A percentile compares a stretch with the other conserved stretches of the same genome.
phyloP scores from a whole-genome alignment of 1,140 invertebrate genomes.

The Drosophila nannoptera region DNA sequence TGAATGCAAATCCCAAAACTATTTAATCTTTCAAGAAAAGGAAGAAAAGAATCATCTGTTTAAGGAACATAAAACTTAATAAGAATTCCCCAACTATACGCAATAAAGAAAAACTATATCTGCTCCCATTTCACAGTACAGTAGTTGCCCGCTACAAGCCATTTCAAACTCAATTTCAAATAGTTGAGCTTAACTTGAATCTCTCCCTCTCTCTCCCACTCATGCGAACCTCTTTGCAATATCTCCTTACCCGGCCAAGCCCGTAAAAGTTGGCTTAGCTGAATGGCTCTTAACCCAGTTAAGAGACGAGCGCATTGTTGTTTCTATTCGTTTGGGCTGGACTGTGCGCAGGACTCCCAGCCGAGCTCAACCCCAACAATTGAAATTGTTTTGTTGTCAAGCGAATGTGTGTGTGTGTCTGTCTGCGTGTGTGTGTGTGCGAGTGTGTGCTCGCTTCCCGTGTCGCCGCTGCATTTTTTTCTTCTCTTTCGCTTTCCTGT shows the following conservation, averaged over 20 bases:
- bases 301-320: slow-evolving; percentile 23
- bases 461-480: slow-evolving; percentile 59
- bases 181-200: too few relatives aligned
- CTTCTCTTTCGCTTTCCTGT: slow-evolving; percentile 56
- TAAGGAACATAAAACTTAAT: too few relatives aligned
- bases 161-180: too few relatives aligned
- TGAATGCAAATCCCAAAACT: too few relatives aligned
- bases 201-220: too few relatives aligned
- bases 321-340: slow-evolving; percentile 27
- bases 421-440: slow-evolving; percentile 2
- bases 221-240: background rate
- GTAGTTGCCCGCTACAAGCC: too few relatives aligned
- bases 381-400: slow-evolving; percentile 46
- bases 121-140: too few relatives aligned
- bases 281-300: slow-evolving; percentile 30
- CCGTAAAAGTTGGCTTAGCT: slow-evolving; percentile 4
- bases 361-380: background rate
- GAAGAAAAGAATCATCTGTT: too few relatives aligned
- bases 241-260: background rate
- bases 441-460: slow-evolving; percentile 29
- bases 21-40: too few relatives aligned
- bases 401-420: slow-evolving; percentile 31
- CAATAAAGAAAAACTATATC: too few relatives aligned
- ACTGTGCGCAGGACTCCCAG: slow-evolving; percentile 10
- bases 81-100: too few relatives aligned